Evolutionary conservation across 1,140 invertebrate genomes (phyloP), one percentile per base, ranked within the genome.

Genomic region (Meteorus sp.): DNA sequence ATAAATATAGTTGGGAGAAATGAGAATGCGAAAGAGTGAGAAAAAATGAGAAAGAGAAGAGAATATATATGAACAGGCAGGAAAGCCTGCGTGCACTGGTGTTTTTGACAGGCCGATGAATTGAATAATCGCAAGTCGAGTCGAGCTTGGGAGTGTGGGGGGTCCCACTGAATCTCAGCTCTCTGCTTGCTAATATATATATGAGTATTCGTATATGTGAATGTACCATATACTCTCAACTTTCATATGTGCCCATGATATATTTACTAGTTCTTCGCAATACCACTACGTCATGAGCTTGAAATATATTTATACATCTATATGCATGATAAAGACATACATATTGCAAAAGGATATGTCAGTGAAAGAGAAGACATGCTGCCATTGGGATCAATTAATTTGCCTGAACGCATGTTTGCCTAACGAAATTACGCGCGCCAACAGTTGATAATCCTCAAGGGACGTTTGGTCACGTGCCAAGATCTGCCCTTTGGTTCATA

Each of bases 31-130:
- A 25, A 43, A 29, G 37, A 47, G 31, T 45, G 39, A 15, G 7
- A 59, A 25, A 23, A 43, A 59, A 8, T 15, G 17, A 50, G 31
- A 15, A 20, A 35, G 29, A 47, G 48, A 35, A 29, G 31, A 59
- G 61, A 59, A 64, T n/a, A n/a, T n/a, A n/a, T n/a, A n/a, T 19
- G 50, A 62, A 56, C 70, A 71, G 69, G 64, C 68, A 71, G 71
- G 73, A 69, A 74, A 75, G 66, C 74, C 70, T 72, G 72, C 71
- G 76, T 72, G 74, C 78, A 73, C 78, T 78, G 78, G 78, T 80
- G 78, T 77, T 80, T 80, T 79, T 80, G 78, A 80, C 78, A 80
- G 78, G 78, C 76, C 77, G 78, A 80, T 80, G 78, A 80, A 80
- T 80, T 80, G 78, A 80, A 80, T 80, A 80, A 80, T 80, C 78